Base-by-base conservation (phyloP, 2,113 vertebrate species). In the Notiomystis cincta region DNA sequence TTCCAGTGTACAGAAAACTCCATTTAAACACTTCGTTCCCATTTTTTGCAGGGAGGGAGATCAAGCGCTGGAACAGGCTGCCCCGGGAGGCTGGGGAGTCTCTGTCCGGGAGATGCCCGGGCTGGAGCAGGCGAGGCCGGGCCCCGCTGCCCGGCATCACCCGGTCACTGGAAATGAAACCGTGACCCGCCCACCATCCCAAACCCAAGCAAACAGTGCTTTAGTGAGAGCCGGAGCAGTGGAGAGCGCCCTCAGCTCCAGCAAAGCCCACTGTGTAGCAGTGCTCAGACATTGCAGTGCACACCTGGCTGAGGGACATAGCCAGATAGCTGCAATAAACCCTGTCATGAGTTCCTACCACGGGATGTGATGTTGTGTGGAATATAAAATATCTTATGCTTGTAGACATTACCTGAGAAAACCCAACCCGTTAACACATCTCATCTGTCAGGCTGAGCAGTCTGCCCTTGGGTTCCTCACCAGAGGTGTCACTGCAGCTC, bases 391-490 rank as follows among this genome's bases (percentile, higher is more conserved):
- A 14, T 28, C 30, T 42, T 70, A 15, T 25, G 25, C 51, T 71
- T n/a, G 25, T 28, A 47, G 65, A 40, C 23, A 7, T 56, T 76
- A 28, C 20, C 22, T 12, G 10, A 65, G 71, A 45, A 88, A 89
- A 31, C 30, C 31, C 71, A 72, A 1, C 14, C 24, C 16, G 0
- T 15, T 10, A 33, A 33, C 19, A 23, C 47, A 7, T 31, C 15
- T 35, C 51, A 22, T 12, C 30, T 79, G 19, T 37, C 60, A 25
- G 35, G 40, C 33, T 62, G 27, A 44, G 44, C 77, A 54, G 13
- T 2, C 5, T 44, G 2, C 37, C 7, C 0, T 45, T 19, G 15
- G 2, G 1, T 24, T 65, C 45, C 15, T 50, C 62, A 10, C 31
- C 50, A 66, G 82, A 48, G 50, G 31, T 28, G 37, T 80, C 69